These are phyloP conservation scores for Metallyticus violacea DNA, from an alignment of 2,888 invertebrate species.

Conservation along the genomic window DNA sequence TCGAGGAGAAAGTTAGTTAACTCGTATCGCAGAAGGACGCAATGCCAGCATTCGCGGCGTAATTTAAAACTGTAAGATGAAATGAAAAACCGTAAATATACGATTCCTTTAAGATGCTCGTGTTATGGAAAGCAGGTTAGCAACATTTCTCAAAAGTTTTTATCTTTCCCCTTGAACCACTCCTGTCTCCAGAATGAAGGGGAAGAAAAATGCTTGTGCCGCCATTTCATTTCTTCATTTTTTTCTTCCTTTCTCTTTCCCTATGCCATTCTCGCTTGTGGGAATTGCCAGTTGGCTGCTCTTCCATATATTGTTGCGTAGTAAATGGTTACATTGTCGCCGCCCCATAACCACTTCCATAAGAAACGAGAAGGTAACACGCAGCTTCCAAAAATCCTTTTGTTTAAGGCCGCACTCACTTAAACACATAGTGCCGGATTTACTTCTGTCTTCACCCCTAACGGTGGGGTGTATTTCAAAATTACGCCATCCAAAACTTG, in stretches of 20 bases:
- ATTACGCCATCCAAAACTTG: too few species aligned
- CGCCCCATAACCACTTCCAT: background rate
- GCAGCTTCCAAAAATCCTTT: background rate
- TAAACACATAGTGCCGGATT: too few species aligned
- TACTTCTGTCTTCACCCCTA: too few species aligned
- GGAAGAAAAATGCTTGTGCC: background rate
- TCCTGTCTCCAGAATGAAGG: background rate
- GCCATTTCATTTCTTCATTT: background rate
- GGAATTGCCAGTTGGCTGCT: slow-evolving; percentile 18
- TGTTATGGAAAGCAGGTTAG: background rate
- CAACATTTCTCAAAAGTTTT: background rate
- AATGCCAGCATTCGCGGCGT: too few species aligned
- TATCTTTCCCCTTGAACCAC: background rate
- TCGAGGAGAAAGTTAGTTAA: too few species aligned
- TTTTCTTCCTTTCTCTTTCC: background rate
- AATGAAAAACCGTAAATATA: too few species aligned
- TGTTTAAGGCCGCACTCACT: background rate
- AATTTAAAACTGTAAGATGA: too few species aligned
- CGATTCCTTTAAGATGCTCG: too few species aligned
- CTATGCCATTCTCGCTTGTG: background rate
- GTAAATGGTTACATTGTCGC: background rate
- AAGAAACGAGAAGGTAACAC: background rate
- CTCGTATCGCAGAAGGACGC: too few species aligned
- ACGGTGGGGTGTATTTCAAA: too few species aligned
- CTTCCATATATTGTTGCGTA: background rate